Conservation (phyloP, 2,888 invertebrate species). For the Nephrotoma appendiculata region DNA sequence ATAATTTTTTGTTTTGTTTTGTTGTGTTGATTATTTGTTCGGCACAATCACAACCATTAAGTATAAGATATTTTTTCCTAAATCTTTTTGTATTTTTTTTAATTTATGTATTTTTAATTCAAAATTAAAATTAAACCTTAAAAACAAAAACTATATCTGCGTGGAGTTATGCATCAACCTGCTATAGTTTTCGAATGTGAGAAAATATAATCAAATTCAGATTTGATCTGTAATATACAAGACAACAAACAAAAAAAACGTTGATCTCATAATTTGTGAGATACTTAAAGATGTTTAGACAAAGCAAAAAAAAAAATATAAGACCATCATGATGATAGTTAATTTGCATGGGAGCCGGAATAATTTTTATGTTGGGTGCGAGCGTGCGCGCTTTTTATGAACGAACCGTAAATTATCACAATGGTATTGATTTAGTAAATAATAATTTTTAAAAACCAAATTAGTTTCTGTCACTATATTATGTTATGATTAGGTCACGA, state of each 20-base stretch:
- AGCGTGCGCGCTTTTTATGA: background rate
- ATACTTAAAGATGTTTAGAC: background rate
- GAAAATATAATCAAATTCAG: background rate
- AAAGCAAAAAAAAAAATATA: background rate
- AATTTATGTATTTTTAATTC: background rate
- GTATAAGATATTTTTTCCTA: background rate
- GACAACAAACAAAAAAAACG: background rate
- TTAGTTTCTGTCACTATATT: too few relatives aligned
- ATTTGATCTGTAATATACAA: background rate
- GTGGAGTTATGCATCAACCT: background rate
- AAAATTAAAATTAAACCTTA: background rate
- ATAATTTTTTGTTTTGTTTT: background rate
- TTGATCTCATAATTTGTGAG: background rate
- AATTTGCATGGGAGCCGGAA: background rate
- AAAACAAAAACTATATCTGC: background rate
- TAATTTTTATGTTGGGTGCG: background rate
- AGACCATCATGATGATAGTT: background rate
- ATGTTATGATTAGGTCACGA: too few relatives aligned
- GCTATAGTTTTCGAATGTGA: background rate
- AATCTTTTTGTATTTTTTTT: background rate
- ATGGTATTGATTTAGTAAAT: background rate
- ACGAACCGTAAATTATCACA: background rate
- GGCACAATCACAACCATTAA: background rate
- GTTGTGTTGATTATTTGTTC: background rate
- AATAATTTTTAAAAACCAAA: too few relatives aligned